phyloP scores from a whole-genome alignment of 2,113 vertebrate genomes.

The Corythoichthys haematopterus region DNA sequence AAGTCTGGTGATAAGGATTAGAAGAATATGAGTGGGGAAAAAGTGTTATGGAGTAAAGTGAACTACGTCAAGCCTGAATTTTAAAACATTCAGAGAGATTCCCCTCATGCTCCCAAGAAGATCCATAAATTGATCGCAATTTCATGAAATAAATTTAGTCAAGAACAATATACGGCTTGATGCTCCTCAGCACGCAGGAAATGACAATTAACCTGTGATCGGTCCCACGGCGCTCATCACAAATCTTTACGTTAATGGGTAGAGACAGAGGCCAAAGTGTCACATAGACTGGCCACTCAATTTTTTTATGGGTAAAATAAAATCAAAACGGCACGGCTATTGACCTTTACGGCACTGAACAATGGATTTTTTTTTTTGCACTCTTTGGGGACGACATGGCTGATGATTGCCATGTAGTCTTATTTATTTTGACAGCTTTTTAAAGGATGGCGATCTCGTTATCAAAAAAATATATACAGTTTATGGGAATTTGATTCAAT shows the following conservation, averaged over 20 bases:
- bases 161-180: constrained; percentile 37
- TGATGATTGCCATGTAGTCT: background rate
- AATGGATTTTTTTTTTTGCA: constrained; percentile 40
- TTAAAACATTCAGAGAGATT: background rate
- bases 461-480: background rate
- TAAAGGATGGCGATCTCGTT: constrained; percentile 6
- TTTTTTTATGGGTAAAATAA: constrained; percentile 57
- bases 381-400: constrained; percentile 21
- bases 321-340: constrained; percentile 32
- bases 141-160: background rate
- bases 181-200: constrained; percentile 38
- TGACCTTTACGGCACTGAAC: constrained; percentile 23
- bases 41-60: background rate
- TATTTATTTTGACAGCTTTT: constrained; percentile 21
- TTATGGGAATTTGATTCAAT: background rate
- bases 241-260: constrained; percentile 53
- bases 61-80: background rate
- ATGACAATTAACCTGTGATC: constrained; percentile 57
- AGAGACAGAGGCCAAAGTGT: constrained; percentile 37
- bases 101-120: background rate
- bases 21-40: background rate
- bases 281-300: constrained; percentile 46
- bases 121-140: background rate
- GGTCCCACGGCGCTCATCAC: constrained; percentile 59
- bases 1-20: background rate